Conservation (phyloP, 2,113 vertebrate genomes). For the Danionella cerebrum region DNA sequence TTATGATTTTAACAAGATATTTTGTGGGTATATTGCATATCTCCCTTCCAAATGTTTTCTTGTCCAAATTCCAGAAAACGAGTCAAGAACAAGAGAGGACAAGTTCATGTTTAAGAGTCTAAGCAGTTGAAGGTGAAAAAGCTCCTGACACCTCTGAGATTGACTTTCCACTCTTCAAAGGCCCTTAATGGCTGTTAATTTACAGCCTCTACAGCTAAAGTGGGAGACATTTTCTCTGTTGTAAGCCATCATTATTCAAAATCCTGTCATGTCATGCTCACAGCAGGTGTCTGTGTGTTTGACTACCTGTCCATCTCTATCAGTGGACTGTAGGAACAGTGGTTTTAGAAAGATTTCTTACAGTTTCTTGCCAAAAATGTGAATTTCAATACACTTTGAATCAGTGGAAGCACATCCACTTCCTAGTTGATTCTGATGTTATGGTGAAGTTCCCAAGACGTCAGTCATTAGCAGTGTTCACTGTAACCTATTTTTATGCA, state of each 20-base stretch:
- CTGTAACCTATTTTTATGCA: too few species aligned
- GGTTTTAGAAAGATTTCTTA: too few species aligned
- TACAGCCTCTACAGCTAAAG: slow-evolving; percentile 35
- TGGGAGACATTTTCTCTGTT: slow-evolving; percentile 24
- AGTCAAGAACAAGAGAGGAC: not conserved
- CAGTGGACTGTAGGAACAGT: too few species aligned
- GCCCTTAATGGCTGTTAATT: slow-evolving; percentile 39
- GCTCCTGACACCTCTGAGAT: not conserved
- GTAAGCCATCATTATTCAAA: slow-evolving; percentile 50
- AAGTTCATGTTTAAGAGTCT: not conserved
- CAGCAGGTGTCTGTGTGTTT: not conserved
- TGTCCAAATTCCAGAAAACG: not conserved
- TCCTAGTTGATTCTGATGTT: too few species aligned
- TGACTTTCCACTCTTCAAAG: slow-evolving; percentile 38
- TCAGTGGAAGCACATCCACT: too few species aligned
- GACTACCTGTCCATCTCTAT: slow-evolving; percentile 1
- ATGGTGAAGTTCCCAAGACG: too few species aligned
- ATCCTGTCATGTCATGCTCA: slow-evolving; percentile 33
- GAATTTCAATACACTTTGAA: too few species aligned
- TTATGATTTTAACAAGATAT: too few species aligned
- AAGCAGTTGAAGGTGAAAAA: not conserved
- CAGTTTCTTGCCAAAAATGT: too few species aligned
- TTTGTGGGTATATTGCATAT: too few species aligned
- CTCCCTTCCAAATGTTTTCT: not conserved
- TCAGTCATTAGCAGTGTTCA: too few species aligned